Percentiles rank a stretch among this genome's conserved stretches.
Evolutionary conservation across 2,888 invertebrate species (phyloP).

Genomic region (Tetropium fuscum): DNA sequence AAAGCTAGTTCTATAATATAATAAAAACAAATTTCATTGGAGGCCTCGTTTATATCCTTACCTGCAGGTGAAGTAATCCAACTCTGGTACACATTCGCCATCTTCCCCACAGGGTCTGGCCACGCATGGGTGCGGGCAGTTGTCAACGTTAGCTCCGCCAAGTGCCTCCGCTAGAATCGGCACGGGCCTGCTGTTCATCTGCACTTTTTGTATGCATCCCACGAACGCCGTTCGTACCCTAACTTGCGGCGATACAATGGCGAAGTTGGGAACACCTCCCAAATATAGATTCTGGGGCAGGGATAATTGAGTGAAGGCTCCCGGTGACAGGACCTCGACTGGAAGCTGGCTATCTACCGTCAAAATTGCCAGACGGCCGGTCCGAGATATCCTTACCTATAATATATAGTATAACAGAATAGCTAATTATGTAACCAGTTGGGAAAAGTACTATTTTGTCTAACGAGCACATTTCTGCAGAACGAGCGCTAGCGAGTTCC

Average conservation of each 20-base stretch:
- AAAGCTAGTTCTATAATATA: too few relatives aligned
- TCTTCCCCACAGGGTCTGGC: constrained; percentile 76
- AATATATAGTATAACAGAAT: too few relatives aligned
- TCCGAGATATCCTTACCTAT: constrained; percentile 73
- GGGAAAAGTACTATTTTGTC: too few relatives aligned
- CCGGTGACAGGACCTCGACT: constrained; percentile 76
- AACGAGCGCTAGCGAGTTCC: too few relatives aligned
- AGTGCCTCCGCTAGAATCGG: constrained; percentile 89
- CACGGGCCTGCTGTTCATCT: constrained; percentile 83
- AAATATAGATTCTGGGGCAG: constrained; percentile 87
- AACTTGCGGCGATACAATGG: constrained; percentile 79
- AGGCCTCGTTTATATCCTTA: constrained; percentile 37
- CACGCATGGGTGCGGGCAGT: constrained; percentile 88
- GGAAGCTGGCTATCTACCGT: constrained; percentile 75
- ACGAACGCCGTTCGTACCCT: constrained; percentile 83
- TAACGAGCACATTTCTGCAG: too few relatives aligned
- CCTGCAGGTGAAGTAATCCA: constrained; percentile 72
- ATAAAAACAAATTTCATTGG: too few relatives aligned
- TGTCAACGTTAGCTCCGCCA: constrained; percentile 86
- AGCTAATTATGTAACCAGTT: too few relatives aligned
- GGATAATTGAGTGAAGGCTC: constrained; percentile 85
- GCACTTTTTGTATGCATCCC: constrained; percentile 88
- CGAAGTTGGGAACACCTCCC: constrained; percentile 88
- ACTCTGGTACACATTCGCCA: constrained; percentile 72
- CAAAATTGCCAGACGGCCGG: constrained; percentile 85